Evolutionary conservation across 2,797 vertebrate genomes (phyloP), one percentile per base, ranked within the genome.

Genomic region (Ataeniobius toweri): DNA sequence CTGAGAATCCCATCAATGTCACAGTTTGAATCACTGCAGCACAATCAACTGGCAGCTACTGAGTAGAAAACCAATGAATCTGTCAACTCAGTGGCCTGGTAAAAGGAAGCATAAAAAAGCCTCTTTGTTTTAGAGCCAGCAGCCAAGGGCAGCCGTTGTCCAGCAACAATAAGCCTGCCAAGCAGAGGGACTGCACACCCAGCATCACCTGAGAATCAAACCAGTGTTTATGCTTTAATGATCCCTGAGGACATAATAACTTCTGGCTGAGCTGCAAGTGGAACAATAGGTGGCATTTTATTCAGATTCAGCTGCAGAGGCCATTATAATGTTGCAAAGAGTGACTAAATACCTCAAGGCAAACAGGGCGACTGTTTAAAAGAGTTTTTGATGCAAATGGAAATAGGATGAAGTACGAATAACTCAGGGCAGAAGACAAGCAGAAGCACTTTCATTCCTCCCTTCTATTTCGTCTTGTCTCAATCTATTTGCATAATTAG

Each of bases 1-100:
- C 85, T 78, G 90, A 92, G 91, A 90, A 92, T 91, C 89, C 86
- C 88, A 89, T 92, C 91, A 92, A 86, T 91, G 92, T 88, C 91
- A 91, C 87, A 85, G 91, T 88, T 79, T 90, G 91, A 91, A 88
- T 91, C 88, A 92, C 86, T 78, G 88, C 91, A 85, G 85, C 9
- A 92, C 91, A 89, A 93, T 92, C 87, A 89, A 89, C 86, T 90
- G 88, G 88, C 84, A 89, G 88, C 89, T n/a, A 85, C 79, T 82
- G 87, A 88, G 91, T 82, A 80, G 88, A 86, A 88, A 90, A 80
- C 86, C 89, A 88, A 89, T 92, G 89, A 89, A 88, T 87, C 88
- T 91, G 91, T 92, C 86, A 87, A 74, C 78, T 88, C 81, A 1
- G 68, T 76, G 22, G 80, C 39, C 67, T 55, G 76, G 83, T 83